Evolutionary conservation across 1,140 invertebrate genomes (phyloP), one percentile per base, ranked within the genome.

Genomic region (Uloborus diversus): DNA sequence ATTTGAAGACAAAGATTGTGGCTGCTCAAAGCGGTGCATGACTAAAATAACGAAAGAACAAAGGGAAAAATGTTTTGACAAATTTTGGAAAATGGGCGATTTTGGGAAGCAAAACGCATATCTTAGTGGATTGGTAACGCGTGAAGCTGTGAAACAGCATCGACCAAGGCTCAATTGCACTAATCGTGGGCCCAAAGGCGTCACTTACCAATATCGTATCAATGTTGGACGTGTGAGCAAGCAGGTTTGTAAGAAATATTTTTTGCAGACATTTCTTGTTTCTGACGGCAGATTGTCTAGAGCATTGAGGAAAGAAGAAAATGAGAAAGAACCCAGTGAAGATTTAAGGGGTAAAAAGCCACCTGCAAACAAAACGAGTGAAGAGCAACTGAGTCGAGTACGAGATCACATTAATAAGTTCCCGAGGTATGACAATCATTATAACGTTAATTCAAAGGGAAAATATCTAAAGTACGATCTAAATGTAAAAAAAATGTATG

Each of bases 61-160:
- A 11, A 78, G 73, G 27, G 61, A 78, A 14, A 78, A 78, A 37
- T 78, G 73, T 23, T 78, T 78, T 66, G 73, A 78, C 66, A 78
- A 78, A 30, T 78, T 78, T 66, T 78, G 73, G 73, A 78, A 78
- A 57, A 65, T 66, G 61, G 73, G 61, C 37, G 73, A 78, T 57
- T 78, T 78, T 78, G 73, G 73, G 7, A 78, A 78, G 30, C 73
- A 78, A 28, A 78, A 78, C 66, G 73, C 73, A 7, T 78, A 78
- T 20, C 73, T 78, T 25, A 78, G 73, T 65, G 73, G 73, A 14
- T 33, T 78, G 42, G 73, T 78, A 27, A 78, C 73, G 4, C 33
- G 73, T 11, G 73, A 78, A 32, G 73, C 73, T 28, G 73, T 78
- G 4, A 78, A 78, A 30, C 73, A 78, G 25, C 73, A 78, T 57